These are phyloP conservation scores for Platerodrilus igneus DNA, from an alignment of 2,888 invertebrate species.

Conservation along the genomic window DNA sequence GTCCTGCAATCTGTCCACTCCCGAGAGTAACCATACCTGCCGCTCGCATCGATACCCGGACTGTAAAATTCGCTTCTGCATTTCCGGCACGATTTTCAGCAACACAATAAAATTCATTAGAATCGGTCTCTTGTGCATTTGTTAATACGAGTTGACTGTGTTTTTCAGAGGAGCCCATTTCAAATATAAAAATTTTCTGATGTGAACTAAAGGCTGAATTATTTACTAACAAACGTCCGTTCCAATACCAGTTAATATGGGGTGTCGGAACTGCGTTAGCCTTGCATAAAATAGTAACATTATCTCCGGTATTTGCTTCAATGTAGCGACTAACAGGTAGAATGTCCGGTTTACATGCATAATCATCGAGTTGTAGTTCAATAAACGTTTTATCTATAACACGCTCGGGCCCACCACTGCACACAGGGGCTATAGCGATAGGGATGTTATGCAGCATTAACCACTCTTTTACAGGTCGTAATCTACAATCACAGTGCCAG, in stretches of 20 bases:
- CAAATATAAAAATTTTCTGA: conserved; percentile 70
- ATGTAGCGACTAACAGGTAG: conserved; percentile 70
- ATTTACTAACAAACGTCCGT: conserved; percentile 71
- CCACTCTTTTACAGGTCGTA: conserved; percentile 79
- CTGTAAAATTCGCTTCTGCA: conserved; percentile 83
- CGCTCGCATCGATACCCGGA: conserved; percentile 72
- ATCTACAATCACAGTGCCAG: conserved; percentile 83
- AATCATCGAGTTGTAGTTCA: conserved; percentile 74
- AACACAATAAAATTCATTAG: conserved; percentile 82
- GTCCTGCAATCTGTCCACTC: conserved; percentile 79
- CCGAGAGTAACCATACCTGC: conserved; percentile 78
- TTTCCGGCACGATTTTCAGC: conserved; percentile 86
- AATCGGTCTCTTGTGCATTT: conserved; percentile 78
- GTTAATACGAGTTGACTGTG: conserved; percentile 71
- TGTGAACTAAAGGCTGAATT: conserved; percentile 74
- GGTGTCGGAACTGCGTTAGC: conserved; percentile 79
- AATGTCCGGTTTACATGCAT: conserved; percentile 81
- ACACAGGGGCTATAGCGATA: conserved; percentile 72
- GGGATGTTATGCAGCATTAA: conserved; percentile 71
- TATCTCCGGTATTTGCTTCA: conserved; percentile 75
- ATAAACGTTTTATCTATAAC: conserved; percentile 69
- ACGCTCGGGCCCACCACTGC: conserved; percentile 66
- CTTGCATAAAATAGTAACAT: conserved; percentile 77
- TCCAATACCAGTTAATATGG: conserved; percentile 82
- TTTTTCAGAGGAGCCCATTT: conserved; percentile 72